Conservation (phyloP, 2,113 vertebrate species). For the Tamias sibiricus region DNA sequence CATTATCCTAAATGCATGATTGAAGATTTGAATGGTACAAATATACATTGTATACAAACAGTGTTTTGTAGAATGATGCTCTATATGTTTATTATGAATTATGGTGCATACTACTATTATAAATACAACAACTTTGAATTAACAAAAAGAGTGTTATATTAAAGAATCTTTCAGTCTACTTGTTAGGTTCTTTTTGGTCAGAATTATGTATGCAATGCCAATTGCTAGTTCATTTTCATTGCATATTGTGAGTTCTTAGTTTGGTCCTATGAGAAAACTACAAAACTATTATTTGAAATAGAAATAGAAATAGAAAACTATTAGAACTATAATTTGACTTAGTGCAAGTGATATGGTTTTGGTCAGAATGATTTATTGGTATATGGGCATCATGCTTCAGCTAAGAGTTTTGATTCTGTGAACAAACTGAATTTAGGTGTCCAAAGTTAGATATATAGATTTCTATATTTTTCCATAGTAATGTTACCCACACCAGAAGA, state of each 20-base stretch:
- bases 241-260: not conserved
- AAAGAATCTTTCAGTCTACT: constrained; percentile 35
- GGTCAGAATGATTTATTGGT: constrained; percentile 28
- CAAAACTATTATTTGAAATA: constrained; percentile 54
- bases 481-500: constrained; percentile 32
- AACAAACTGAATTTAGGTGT: too few relatives aligned
- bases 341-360: not conserved
- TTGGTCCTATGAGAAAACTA: constrained; percentile 58
- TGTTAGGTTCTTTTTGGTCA: constrained; percentile 24
- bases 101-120: too few relatives aligned
- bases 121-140: too few relatives aligned
- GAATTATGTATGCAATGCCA: constrained; percentile 34
- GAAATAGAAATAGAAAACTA: too few relatives aligned
- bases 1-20: too few relatives aligned
- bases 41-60: too few relatives aligned
- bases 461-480: constrained; percentile 28
- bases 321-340: constrained; percentile 59
- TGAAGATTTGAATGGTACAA: too few relatives aligned
- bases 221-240: constrained; percentile 30
- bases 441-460: not conserved
- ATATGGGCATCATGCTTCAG: constrained; percentile 5
- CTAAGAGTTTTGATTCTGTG: constrained; percentile 6
- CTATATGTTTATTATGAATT: too few relatives aligned
- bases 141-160: not conserved
- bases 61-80: too few relatives aligned